Conservation (phyloP, 1,140 invertebrate species). For the Habropoda laboriosa region DNA sequence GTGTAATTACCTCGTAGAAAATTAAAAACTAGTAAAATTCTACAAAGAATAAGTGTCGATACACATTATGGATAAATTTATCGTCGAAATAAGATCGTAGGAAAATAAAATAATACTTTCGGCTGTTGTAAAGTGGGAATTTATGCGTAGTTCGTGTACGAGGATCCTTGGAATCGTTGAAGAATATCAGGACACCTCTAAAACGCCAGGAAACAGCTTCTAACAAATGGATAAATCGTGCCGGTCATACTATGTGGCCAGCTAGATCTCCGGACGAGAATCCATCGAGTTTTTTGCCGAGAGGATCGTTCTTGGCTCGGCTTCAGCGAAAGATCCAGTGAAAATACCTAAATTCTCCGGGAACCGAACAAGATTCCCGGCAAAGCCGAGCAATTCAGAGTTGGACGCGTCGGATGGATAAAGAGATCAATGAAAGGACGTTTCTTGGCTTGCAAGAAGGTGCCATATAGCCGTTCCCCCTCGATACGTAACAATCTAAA, state of each 20-base stretch:
- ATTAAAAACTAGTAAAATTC: too few species aligned
- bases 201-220: neutral
- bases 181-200: neutral
- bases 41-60: too few species aligned
- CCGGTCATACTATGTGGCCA: neutral
- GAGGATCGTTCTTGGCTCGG: neutral
- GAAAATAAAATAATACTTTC: too few species aligned
- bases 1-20: too few species aligned
- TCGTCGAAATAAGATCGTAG: too few species aligned
- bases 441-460: neutral
- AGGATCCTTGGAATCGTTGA: neutral
- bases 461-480: neutral
- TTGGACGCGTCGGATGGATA: slow-evolving; percentile 21
- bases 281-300: slow-evolving; percentile 14
- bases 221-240: slow-evolving; percentile 17
- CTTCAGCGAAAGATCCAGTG: neutral
- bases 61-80: too few species aligned
- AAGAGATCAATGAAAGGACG: slow-evolving; percentile 12
- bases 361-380: slow-evolving; percentile 10
- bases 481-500: too few species aligned
- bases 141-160: neutral
- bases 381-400: slow-evolving; percentile 24
- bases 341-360: slow-evolving; percentile 11
- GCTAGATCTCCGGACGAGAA: neutral
- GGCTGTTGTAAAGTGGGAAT: neutral